Evolutionary conservation across 2,797 vertebrate species (phyloP).

Genomic region (Phrynocephalus vlangalii): DNA sequence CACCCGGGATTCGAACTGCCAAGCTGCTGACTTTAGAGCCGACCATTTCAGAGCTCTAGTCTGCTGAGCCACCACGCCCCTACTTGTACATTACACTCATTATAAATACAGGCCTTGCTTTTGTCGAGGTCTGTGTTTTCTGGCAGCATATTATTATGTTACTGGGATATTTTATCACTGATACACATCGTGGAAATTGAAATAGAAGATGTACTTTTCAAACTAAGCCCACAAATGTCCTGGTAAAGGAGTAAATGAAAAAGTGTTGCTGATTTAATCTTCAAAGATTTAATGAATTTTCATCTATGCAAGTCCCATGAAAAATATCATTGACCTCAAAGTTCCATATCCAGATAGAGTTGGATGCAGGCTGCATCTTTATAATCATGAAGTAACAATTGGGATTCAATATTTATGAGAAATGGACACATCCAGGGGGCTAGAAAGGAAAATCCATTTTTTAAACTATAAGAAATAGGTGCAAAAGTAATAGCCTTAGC

Average conservation of each 20-base stretch:
- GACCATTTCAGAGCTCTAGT: too few species aligned
- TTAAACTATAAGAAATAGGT: conserved; percentile 48
- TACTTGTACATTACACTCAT: conserved; percentile 13
- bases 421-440: conserved; percentile 1
- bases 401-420: conserved; percentile 27
- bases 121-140: conserved; percentile 38
- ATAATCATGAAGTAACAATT: conserved; percentile 21
- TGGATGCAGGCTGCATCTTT: background rate
- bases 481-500: conserved; percentile 43
- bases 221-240: background rate
- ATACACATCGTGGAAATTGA: conserved; percentile 20
- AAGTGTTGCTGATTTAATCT: background rate
- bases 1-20: too few species aligned
- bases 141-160: conserved; percentile 22
- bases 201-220: background rate
- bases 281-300: conserved; percentile 23
- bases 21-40: too few species aligned
- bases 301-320: background rate
- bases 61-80: too few species aligned
- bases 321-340: background rate
- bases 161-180: conserved; percentile 5
- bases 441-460: conserved; percentile 38
- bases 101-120: conserved; percentile 40
- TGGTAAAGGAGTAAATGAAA: background rate
- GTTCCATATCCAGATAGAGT: background rate